A percentile compares a stretch with the other conserved stretches of the same genome.
Evolutionary conservation across 2,888 invertebrate genomes (phyloP).

Genomic region (Thereva unica): DNA sequence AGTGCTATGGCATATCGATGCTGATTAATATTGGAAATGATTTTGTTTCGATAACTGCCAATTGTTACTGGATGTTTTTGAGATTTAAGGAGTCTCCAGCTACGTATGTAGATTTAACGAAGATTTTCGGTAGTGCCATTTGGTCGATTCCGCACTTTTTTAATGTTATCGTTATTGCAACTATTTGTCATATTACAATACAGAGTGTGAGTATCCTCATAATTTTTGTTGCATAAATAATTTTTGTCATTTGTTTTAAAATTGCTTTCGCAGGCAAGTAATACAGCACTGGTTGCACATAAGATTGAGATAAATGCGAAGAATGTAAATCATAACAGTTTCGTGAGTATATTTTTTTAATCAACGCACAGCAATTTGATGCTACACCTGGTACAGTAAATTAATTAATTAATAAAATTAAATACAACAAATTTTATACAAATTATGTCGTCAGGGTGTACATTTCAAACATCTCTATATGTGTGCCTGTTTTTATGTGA

Average conservation of each 20-base stretch:
- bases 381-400: too few species aligned
- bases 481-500: too few species aligned
- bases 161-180: slow-evolving; percentile 51
- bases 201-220: slow-evolving; percentile 49
- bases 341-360: slow-evolving; percentile 49
- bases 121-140: slow-evolving; percentile 47
- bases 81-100: slow-evolving; percentile 45
- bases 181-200: slow-evolving; percentile 51
- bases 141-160: slow-evolving; percentile 53
- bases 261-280: slow-evolving; percentile 53
- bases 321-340: slow-evolving; percentile 55
- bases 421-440: too few species aligned
- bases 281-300: slow-evolving; percentile 56
- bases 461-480: too few species aligned
- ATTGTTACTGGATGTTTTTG: slow-evolving; percentile 55
- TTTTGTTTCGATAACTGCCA: slow-evolving; percentile 54
- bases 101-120: slow-evolving; percentile 46
- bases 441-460: too few species aligned
- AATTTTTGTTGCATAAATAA: too few species aligned
- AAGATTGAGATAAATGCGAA: slow-evolving; percentile 54
- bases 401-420: too few species aligned
- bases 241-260: background rate
- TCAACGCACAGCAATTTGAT: background rate
- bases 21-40: slow-evolving; percentile 54
- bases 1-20: slow-evolving; percentile 52